phyloP scores from a whole-genome alignment of 2,888 invertebrate genomes.

The Hydroisotoma schaefferi region DNA sequence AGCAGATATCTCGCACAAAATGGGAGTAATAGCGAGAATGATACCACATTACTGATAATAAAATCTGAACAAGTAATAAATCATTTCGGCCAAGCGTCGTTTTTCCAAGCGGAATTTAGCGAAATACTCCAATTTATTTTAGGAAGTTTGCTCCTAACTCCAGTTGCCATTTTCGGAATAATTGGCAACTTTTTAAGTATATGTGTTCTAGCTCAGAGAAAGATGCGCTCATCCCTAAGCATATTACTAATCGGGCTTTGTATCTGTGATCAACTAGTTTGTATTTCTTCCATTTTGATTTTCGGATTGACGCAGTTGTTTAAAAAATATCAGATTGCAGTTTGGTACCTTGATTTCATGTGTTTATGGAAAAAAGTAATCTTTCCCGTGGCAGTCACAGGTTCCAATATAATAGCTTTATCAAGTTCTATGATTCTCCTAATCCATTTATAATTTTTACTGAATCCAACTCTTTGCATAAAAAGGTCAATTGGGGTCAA shows the following conservation, averaged over 20 bases:
- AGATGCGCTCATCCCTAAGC: slow-evolving; percentile 3
- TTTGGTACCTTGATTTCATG: not conserved
- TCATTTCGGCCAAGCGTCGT: not conserved
- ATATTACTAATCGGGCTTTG: slow-evolving; percentile 4
- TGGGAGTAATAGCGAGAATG: too few relatives aligned
- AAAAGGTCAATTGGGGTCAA: slow-evolving; percentile 74
- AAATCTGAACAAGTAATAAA: not conserved
- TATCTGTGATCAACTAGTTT: slow-evolving; percentile 1
- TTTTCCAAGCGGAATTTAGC: not conserved
- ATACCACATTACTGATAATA: not conserved
- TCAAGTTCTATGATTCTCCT: not conserved
- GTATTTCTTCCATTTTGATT: not conserved
- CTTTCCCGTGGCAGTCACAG: not conserved
- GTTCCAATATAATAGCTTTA: not conserved
- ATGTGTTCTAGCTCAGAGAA: not conserved
- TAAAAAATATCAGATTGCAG: not conserved
- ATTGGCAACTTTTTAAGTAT: slow-evolving; percentile 12
- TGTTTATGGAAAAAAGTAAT: not conserved
- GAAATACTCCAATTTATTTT: not conserved
- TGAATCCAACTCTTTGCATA: not conserved
- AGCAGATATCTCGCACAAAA: too few relatives aligned
- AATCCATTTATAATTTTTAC: not conserved
- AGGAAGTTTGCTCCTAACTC: not conserved
- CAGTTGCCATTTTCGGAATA: slow-evolving; percentile 1
- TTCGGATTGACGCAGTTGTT: not conserved